Conservation (phyloP, 2,888 invertebrate species). For the Nebria brevicollis region DNA sequence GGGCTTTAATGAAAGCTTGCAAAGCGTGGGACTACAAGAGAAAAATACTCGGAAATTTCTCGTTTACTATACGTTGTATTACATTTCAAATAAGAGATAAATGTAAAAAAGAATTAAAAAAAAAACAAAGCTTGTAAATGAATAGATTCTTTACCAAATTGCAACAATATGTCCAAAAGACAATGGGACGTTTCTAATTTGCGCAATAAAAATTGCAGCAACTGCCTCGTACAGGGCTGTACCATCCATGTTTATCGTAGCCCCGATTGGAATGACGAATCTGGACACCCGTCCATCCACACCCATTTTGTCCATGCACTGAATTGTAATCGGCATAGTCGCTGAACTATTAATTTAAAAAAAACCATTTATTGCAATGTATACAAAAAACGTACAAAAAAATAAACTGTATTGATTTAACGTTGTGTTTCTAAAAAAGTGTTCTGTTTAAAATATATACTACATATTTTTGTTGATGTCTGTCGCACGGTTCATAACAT, state of each 20-base stretch:
- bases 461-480: too few species aligned
- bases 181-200: constrained; percentile 84
- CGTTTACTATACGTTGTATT: too few species aligned
- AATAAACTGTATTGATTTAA: too few species aligned
- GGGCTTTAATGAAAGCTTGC: too few species aligned
- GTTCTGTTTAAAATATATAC: background rate
- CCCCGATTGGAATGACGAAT: constrained; percentile 96
- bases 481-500: too few species aligned
- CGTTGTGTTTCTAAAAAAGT: background rate
- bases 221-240: constrained; percentile 98
- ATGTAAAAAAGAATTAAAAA: too few species aligned
- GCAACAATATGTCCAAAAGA: constrained; percentile 90
- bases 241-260: constrained; percentile 98
- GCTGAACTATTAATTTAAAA: constrained; percentile 78
- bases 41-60: too few species aligned
- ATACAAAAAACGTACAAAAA: too few species aligned
- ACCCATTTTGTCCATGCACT: constrained; percentile 90
- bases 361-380: background rate
- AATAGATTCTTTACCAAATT: constrained; percentile 75
- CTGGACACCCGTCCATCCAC: constrained; percentile 91
- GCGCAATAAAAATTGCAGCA: constrained; percentile 97
- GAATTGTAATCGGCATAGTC: constrained; percentile 94
- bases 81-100: too few species aligned
- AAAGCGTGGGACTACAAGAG: too few species aligned
- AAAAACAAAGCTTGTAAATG: too few species aligned